Evolutionary conservation across 2,797 vertebrate species (phyloP).

Genomic region (Sebastes kiyomatsui): DNA sequence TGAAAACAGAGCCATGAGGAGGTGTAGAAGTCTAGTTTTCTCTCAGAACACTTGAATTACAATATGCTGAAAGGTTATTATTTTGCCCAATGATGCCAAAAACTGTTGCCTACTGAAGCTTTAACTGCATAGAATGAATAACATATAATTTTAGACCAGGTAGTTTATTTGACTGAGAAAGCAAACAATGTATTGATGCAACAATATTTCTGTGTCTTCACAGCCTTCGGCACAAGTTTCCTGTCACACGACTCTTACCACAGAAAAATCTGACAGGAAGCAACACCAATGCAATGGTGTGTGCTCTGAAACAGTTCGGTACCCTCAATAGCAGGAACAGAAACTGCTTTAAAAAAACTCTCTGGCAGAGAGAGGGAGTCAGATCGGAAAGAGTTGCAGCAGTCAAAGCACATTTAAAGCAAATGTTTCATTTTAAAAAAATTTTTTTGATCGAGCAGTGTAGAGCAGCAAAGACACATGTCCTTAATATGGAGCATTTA

Average conservation of each 20-base stretch:
- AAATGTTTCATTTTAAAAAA: no score
- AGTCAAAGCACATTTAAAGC: background rate
- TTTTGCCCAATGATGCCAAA: no score
- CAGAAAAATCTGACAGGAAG: conserved; percentile 45
- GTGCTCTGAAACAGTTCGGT: background rate
- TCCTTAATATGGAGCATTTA: background rate
- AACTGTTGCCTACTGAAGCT: no score
- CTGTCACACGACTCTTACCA: conserved; percentile 29
- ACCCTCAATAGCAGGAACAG: conserved; percentile 31
- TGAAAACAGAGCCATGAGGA: no score
- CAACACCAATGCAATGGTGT: background rate
- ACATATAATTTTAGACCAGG: background rate
- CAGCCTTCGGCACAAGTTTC: conserved; percentile 1
- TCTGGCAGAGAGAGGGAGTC: background rate
- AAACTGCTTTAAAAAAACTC: conserved; percentile 31
- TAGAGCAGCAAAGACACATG: background rate
- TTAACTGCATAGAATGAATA: background rate
- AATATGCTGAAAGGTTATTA: no score
- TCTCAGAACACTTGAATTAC: no score
- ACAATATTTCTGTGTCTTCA: background rate
- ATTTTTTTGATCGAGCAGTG: background rate
- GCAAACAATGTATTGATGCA: background rate
- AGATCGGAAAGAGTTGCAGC: background rate
- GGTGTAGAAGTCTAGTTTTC: no score
- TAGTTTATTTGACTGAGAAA: background rate